Percentiles rank a stretch among this genome's conserved stretches.
Evolutionary conservation across 1,140 invertebrate species (phyloP).

Genomic region (Drosophila parvula): DNA sequence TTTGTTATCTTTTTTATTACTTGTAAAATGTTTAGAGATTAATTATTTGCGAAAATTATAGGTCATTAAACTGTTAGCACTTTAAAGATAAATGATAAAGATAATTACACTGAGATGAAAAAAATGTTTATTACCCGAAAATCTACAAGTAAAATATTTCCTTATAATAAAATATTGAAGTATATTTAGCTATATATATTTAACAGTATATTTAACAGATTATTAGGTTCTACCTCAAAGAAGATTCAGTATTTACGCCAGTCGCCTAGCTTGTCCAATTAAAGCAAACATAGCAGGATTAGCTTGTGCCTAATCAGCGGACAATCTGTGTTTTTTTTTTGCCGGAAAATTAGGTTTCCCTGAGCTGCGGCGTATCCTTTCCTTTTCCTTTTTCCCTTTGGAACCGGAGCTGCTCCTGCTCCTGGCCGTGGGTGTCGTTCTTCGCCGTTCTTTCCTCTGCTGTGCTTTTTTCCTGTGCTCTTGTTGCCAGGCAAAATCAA

Average conservation of each 20-base stretch:
- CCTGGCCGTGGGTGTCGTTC: slow-evolving; percentile 23
- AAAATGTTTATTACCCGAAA: neutral
- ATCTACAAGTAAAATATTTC: neutral
- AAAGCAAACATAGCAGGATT: neutral
- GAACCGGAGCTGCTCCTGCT: slow-evolving; percentile 12
- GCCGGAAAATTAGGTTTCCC: slow-evolving; percentile 18
- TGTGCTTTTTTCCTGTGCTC: slow-evolving; percentile 1
- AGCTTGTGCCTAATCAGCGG: slow-evolving; percentile 20
- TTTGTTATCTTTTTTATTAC: neutral
- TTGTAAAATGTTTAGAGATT: neutral
- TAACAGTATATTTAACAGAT: too few species aligned
- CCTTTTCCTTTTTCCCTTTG: slow-evolving; percentile 17
- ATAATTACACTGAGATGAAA: neutral
- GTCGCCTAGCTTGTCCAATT: neutral
- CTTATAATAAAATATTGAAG: neutral
- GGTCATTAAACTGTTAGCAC: neutral
- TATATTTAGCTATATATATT: too few species aligned
- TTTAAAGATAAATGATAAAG: neutral
- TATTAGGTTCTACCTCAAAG: too few species aligned
- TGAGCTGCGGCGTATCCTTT: slow-evolving; percentile 12
- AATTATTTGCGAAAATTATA: neutral
- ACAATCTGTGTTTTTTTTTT: slow-evolving; percentile 5
- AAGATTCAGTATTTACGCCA: neutral
- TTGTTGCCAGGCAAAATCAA: slow-evolving; percentile 68
- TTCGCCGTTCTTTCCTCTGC: neutral